Conservation (phyloP, 2,888 invertebrate genomes). For the Stenoptilia bipunctidactyla region DNA sequence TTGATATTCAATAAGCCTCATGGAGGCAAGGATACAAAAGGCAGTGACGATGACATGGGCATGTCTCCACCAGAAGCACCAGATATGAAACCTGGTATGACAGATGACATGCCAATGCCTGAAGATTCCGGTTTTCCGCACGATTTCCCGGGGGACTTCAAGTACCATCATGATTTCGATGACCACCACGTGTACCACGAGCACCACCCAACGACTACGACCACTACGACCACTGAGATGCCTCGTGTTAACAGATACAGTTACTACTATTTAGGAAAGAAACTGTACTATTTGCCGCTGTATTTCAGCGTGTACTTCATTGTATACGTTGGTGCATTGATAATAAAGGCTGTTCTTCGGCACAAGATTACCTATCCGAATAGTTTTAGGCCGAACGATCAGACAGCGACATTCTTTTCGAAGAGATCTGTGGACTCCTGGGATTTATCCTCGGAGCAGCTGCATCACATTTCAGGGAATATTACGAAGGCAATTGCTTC, state of each 20-base stretch:
- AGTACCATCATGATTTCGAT: constrained; percentile 35
- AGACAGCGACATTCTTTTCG: constrained; percentile 48
- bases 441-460: constrained; percentile 56
- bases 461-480: constrained; percentile 56
- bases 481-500: constrained; percentile 52
- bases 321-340: constrained; percentile 78
- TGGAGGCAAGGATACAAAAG: constrained; percentile 21
- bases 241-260: constrained; percentile 76
- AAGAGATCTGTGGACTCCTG: constrained; percentile 54
- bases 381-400: constrained; percentile 56
- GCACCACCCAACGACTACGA: constrained; percentile 43
- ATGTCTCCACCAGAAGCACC: constrained; percentile 44
- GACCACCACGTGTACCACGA: constrained; percentile 37
- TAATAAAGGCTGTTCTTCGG: constrained; percentile 78
- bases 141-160: constrained; percentile 56
- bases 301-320: constrained; percentile 82
- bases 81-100: constrained; percentile 27
- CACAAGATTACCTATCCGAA: constrained; percentile 78
- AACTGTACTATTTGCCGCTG: constrained; percentile 80
- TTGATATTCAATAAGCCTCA: constrained; percentile 42
- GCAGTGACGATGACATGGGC: constrained; percentile 30
- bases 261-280: constrained; percentile 81
- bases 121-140: constrained; percentile 55
- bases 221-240: constrained; percentile 61
- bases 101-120: constrained; percentile 20